These are phyloP conservation scores for Discoglossus pictus DNA, from an alignment of 2,797 vertebrate species.

Conservation along the genomic window DNA sequence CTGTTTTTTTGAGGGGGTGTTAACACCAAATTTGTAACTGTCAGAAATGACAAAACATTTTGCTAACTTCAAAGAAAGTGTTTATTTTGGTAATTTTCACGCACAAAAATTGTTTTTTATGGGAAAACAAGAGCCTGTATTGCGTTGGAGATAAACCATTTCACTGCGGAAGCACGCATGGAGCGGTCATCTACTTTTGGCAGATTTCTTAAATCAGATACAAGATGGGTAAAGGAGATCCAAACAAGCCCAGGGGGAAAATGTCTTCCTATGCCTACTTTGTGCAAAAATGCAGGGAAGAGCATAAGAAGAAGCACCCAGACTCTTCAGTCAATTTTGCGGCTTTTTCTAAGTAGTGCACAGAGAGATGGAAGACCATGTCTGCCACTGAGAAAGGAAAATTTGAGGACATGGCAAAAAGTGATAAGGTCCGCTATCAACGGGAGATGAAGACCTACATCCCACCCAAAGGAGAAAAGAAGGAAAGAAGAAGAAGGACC, in stretches of 20 bases:
- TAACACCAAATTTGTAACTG: too few relatives aligned
- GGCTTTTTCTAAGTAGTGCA: constrained; percentile 96
- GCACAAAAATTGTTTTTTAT: too few relatives aligned
- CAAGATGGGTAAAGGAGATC: constrained; percentile 88
- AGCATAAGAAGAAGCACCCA: constrained; percentile 96
- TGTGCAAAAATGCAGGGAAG: constrained; percentile 90
- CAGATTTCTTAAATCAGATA: too few relatives aligned
- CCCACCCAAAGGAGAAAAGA: constrained; percentile 86
- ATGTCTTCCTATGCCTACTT: constrained; percentile 95
- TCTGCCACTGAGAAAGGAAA: constrained; percentile 89
- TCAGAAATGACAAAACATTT: too few relatives aligned
- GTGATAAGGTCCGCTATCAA: constrained; percentile 89
- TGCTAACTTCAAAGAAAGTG: too few relatives aligned
- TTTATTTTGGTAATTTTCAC: too few relatives aligned
- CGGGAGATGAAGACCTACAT: constrained; percentile 91
- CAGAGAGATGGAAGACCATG: constrained; percentile 95
- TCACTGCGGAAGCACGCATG: constrained; percentile 50
- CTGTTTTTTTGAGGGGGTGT: too few relatives aligned
- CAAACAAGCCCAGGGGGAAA: constrained; percentile 91
- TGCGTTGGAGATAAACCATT: constrained; percentile 63
- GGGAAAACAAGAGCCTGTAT: constrained; percentile 75
- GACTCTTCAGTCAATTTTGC: constrained; percentile 86
- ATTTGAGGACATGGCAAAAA: constrained; percentile 94
- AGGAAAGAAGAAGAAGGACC: constrained; percentile 87
- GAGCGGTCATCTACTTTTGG: constrained; percentile 18